These are phyloP conservation scores for Latrodectus elegans DNA, from an alignment of 2,888 invertebrate genomes.

Conservation along the genomic window DNA sequence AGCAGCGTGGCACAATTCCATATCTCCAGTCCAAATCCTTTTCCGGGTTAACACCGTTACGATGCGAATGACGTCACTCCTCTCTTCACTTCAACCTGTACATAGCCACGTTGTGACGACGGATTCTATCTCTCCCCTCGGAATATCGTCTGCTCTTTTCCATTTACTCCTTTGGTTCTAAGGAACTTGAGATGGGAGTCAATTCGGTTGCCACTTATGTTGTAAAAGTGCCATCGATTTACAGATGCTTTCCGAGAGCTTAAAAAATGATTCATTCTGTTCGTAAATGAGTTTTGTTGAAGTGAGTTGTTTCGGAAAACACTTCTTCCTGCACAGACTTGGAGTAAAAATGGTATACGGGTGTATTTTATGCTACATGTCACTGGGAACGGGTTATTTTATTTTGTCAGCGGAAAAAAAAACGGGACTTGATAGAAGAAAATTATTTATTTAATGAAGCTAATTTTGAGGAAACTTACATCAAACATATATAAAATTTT, in stretches of 20 bases:
- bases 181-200: neutral
- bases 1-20: conserved; percentile 66
- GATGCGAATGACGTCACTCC: conserved; percentile 58
- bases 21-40: conserved; percentile 67
- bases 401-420: too few species aligned
- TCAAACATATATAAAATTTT: too few species aligned
- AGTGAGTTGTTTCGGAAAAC: too few species aligned
- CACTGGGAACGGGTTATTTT: too few species aligned
- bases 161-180: neutral
- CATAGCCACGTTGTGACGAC: conserved; percentile 25
- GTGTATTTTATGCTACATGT: too few species aligned
- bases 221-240: too few species aligned
- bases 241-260: neutral
- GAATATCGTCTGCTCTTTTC: neutral
- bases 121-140: conserved; percentile 13
- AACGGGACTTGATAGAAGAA: too few species aligned
- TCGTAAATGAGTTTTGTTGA: neutral
- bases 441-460: too few species aligned
- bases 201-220: too few species aligned
- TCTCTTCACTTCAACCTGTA: conserved; percentile 41
- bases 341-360: too few species aligned
- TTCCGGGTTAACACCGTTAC: conserved; percentile 67
- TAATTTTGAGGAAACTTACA: too few species aligned
- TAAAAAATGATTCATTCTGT: neutral
- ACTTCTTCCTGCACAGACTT: too few species aligned